Evolutionary conservation across 2,113 vertebrate genomes (phyloP), one percentile per base, ranked within the genome.

Genomic region (Mugil cephalus): DNA sequence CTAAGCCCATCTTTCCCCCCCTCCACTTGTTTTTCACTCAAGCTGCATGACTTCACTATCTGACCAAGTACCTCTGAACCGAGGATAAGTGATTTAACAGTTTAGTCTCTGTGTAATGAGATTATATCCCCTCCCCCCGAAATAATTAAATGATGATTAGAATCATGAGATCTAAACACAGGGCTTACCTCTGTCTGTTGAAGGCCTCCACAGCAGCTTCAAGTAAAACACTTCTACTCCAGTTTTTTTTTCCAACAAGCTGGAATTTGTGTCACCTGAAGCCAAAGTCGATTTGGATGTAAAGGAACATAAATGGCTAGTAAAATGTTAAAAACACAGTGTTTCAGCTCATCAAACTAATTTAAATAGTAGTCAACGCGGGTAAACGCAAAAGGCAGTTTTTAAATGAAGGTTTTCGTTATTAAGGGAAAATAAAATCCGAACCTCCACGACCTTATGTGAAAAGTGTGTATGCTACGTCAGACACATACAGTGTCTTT

Each of bases 41-140:
- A 18, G 19, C 68, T 46, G 21, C 58, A 53, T 0, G 9, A 14
- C 56, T 64, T 48, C 34, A 59, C 64, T 21, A 10, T 52, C 54
- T 74, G 65, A 82, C 52, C 68, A 56, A 10, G 24, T 34, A 61
- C 71, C 58, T 62, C 62, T 8, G 0, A 59, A 58, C 69, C 54
- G n/a, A 35, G 34, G 62, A 61, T 70, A 69, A 77, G 60, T 51
- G 46, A 77, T 84, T 78, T 74, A 76, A 80, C 19, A 51, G 38
- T n/a, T 42, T 62, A 38, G 77, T 78, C 54, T 59, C 17, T 52
- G 58, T 60, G 17, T 77, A 77, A 91, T 62, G 10, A 75, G 79
- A 84, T 89, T 81, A 79, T 47, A 39, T 45, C 1, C 34, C 35
- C 12, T 43, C 6, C 35, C 12, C 40, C 6, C 42, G 3, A 36